A percentile compares a stretch with the other conserved stretches of the same genome.
Evolutionary conservation across 2,797 vertebrate genomes (phyloP).

Genomic region (Falco peregrinus): DNA sequence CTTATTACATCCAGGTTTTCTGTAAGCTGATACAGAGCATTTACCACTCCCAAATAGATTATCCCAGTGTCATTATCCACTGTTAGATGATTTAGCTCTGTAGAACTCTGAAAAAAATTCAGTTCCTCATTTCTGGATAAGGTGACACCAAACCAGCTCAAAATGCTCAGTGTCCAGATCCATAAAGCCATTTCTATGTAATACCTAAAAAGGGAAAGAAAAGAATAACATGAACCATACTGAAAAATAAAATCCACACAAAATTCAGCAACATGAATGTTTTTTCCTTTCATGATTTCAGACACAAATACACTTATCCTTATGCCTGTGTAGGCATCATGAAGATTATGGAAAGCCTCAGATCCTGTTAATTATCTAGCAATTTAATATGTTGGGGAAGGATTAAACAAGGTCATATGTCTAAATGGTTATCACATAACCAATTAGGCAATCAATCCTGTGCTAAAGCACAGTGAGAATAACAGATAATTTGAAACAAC

Average conservation of each 20-base stretch:
- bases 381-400: not conserved
- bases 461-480: not conserved
- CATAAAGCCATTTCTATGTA: slow-evolving; percentile 74
- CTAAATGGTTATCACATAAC: not conserved
- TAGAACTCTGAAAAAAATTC: slow-evolving; percentile 66
- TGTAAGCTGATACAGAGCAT: slow-evolving; percentile 86
- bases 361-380: not conserved
- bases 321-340: not conserved
- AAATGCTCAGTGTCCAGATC: slow-evolving; percentile 68
- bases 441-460: slow-evolving; percentile 1
- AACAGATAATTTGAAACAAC: not conserved
- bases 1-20: slow-evolving; percentile 74
- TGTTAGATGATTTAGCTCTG: slow-evolving; percentile 78
- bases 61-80: slow-evolving; percentile 80
- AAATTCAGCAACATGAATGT: not conserved
- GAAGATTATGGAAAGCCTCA: not conserved
- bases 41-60: slow-evolving; percentile 91
- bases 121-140: slow-evolving; percentile 62
- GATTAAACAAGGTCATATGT: not conserved
- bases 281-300: not conserved
- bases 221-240: not conserved
- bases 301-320: not conserved
- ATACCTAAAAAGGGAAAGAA: slow-evolving; percentile 43
- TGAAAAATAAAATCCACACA: not conserved
- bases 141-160: slow-evolving; percentile 54